Percentiles rank a stretch among this genome's conserved stretches.
Evolutionary conservation across 1,140 invertebrate genomes (phyloP).

Genomic region (Hormaphis cornu): DNA sequence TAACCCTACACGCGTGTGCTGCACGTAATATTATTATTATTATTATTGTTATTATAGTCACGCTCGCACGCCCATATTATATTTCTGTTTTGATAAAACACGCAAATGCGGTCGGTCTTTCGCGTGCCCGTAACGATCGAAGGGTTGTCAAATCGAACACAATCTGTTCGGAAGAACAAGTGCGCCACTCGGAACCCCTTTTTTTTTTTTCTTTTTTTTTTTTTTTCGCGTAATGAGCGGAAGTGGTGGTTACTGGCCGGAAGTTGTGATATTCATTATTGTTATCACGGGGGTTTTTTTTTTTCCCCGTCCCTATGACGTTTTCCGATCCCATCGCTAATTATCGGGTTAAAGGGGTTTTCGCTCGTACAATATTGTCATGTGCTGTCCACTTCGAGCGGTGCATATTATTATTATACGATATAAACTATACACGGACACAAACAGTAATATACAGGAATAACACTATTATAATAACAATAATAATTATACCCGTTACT

Average conservation of each 20-base stretch:
- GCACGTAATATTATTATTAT: too few species aligned
- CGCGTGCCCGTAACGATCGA: background rate
- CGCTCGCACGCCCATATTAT: background rate
- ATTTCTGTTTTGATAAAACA: slow-evolving; percentile 20
- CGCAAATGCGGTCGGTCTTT: slow-evolving; percentile 20
- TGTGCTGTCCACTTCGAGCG: too few species aligned
- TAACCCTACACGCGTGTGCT: too few species aligned
- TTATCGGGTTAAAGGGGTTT: background rate
- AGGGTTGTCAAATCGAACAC: slow-evolving; percentile 29
- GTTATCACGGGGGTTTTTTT: too few species aligned
- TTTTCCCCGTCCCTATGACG: slow-evolving; percentile 13
- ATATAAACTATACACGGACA: too few species aligned
- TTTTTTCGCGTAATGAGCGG: slow-evolving; percentile 27
- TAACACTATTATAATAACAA: too few species aligned
- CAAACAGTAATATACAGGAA: too few species aligned
- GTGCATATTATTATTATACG: too few species aligned
- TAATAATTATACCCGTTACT: too few species aligned
- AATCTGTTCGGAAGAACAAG: slow-evolving; percentile 25
- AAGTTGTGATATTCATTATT: slow-evolving; percentile 30
- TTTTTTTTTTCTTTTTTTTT: too few species aligned
- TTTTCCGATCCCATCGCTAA: slow-evolving; percentile 1
- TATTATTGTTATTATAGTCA: background rate
- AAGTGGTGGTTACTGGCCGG: slow-evolving; percentile 26
- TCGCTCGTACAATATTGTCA: too few species aligned
- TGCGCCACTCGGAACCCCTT: background rate